Evolutionary conservation across 2,113 vertebrate genomes (phyloP).

Genomic region (Lucifuga dentata): DNA sequence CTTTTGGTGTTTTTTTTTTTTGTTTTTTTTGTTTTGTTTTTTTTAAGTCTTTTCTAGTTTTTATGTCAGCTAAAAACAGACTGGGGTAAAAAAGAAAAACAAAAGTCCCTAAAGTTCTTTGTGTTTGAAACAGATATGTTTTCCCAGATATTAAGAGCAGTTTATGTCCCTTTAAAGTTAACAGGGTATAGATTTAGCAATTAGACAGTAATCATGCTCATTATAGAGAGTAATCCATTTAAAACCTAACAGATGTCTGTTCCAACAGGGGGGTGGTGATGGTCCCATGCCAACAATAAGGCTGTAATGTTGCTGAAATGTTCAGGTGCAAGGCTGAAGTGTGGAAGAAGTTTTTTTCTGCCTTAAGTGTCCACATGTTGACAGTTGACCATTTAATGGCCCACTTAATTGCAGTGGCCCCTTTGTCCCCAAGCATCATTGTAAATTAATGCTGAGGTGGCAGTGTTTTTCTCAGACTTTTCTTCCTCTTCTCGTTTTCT

Average conservation of each 20-base stretch:
- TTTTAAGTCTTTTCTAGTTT: slow-evolving; percentile 10
- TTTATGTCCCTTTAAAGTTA: slow-evolving; percentile 84
- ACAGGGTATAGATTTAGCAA: slow-evolving; percentile 86
- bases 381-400: slow-evolving; percentile 85
- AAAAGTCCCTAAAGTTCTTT: slow-evolving; percentile 52
- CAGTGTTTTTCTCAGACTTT: slow-evolving; percentile 43
- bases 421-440: slow-evolving; percentile 70
- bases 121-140: slow-evolving; percentile 82
- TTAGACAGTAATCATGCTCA: slow-evolving; percentile 85
- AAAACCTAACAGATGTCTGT: slow-evolving; percentile 87
- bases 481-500: slow-evolving; percentile 23
- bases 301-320: slow-evolving; percentile 78
- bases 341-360: slow-evolving; percentile 69
- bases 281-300: slow-evolving; percentile 76
- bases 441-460: slow-evolving; percentile 75
- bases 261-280: slow-evolving; percentile 64
- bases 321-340: slow-evolving; percentile 84
- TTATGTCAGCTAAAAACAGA: slow-evolving; percentile 21
- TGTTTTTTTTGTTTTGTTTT: not conserved
- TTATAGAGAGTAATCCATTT: slow-evolving; percentile 86
- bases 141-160: slow-evolving; percentile 83
- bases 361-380: slow-evolving; percentile 82
- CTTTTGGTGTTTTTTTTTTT: not conserved
- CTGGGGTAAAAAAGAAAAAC: slow-evolving; percentile 39
- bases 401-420: slow-evolving; percentile 80